Conservation (phyloP, 1,140 invertebrate genomes). For the Brachionus paranguensis region DNA sequence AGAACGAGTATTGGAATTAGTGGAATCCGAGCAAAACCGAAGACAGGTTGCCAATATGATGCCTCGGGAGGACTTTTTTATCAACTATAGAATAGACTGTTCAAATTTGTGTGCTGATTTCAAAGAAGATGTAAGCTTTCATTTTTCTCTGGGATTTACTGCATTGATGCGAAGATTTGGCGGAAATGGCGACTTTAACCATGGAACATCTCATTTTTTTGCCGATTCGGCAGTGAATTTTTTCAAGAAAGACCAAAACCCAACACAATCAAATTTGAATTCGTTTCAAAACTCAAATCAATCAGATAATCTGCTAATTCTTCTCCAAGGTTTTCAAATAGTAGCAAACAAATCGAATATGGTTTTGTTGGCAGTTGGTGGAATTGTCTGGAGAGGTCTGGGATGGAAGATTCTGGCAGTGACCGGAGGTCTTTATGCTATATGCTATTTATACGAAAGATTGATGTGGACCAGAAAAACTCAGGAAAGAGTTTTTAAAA, state of each 20-base stretch:
- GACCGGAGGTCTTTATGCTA: slow-evolving; percentile 76
- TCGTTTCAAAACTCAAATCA: background rate
- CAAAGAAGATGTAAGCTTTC: slow-evolving; percentile 43
- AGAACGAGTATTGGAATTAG: slow-evolving; percentile 67
- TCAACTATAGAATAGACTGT: slow-evolving; percentile 89
- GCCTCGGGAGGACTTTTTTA: slow-evolving; percentile 85
- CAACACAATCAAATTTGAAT: background rate
- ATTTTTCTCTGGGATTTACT: slow-evolving; percentile 54
- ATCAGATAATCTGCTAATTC: background rate
- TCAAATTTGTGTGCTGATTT: slow-evolving; percentile 97
- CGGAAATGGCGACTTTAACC: slow-evolving; percentile 1
- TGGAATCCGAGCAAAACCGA: slow-evolving; percentile 64
- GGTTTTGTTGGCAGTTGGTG: background rate
- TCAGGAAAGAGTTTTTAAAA: slow-evolving; percentile 83
- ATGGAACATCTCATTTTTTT: slow-evolving; percentile 11
- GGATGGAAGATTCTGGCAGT: slow-evolving; percentile 87
- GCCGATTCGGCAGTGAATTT: background rate
- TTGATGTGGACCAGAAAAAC: slow-evolving; percentile 93
- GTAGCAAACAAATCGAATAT: slow-evolving; percentile 7
- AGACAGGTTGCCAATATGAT: slow-evolving; percentile 64
- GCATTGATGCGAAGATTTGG: slow-evolving; percentile 46
- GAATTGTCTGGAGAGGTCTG: slow-evolving; percentile 80
- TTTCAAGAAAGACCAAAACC: background rate
- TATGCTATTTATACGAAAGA: slow-evolving; percentile 88
- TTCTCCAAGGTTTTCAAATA: slow-evolving; percentile 30